phyloP scores from a whole-genome alignment of 2,797 vertebrate species.

The Cyprinella venusta region DNA sequence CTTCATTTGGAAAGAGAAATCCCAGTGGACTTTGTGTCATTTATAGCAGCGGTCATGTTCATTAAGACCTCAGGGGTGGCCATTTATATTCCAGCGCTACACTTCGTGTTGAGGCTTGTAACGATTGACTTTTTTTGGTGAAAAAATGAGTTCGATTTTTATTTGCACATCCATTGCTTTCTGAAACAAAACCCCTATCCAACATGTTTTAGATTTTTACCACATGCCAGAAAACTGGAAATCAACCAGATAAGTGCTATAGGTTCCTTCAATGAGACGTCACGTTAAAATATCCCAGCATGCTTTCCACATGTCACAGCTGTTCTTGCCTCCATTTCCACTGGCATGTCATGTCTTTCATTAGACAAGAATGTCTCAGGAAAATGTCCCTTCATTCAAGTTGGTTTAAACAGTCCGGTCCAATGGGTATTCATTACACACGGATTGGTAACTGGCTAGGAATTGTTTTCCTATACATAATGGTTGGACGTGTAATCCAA shows the following conservation, averaged over 20 bases:
- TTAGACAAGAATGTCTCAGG: conserved; percentile 60
- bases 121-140: background rate
- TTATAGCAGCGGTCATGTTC: conserved; percentile 73
- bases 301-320: conserved; percentile 83
- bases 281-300: conserved; percentile 88
- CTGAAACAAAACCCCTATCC: conserved; percentile 55
- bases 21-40: conserved; percentile 77
- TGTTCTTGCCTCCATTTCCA: conserved; percentile 79
- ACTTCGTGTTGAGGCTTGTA: background rate
- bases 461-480: conserved; percentile 76
- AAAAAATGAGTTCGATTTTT: background rate
- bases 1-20: conserved; percentile 81
- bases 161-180: background rate
- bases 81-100: conserved; percentile 52
- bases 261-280: conserved; percentile 83
- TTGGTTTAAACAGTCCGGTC: conserved; percentile 60
- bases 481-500: conserved; percentile 92
- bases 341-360: conserved; percentile 55
- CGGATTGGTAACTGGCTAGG: conserved; percentile 72
- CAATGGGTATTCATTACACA: conserved; percentile 89
- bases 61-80: conserved; percentile 75
- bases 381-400: conserved; percentile 50
- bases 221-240: conserved; percentile 68
- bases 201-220: conserved; percentile 75
- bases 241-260: conserved; percentile 78